Evolutionary conservation across 2,888 invertebrate genomes (phyloP).

Genomic region (Andrena marginata): DNA sequence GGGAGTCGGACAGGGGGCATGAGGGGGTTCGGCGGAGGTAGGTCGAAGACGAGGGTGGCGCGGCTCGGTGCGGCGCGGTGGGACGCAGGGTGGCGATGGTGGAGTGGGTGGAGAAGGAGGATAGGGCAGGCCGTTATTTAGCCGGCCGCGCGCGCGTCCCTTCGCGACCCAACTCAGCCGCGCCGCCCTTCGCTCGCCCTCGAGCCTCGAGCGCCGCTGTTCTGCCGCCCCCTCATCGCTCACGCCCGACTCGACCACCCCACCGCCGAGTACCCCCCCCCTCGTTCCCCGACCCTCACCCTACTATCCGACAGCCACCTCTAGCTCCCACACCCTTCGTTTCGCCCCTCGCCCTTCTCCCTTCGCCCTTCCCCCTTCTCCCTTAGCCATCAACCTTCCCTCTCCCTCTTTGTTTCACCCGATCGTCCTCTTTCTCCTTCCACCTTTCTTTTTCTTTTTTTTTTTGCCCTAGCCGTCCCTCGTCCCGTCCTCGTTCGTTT

Average conservation of each 20-base stretch:
- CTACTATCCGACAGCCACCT: conserved; percentile 59
- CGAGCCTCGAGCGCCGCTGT: conserved; percentile 77
- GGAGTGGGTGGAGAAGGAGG: conserved; percentile 79
- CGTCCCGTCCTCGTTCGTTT: conserved; percentile 2
- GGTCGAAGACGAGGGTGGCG: conserved; percentile 36
- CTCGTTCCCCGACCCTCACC: conserved; percentile 32
- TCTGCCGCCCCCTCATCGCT: conserved; percentile 72
- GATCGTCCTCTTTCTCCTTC: conserved; percentile 28
- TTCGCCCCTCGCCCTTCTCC: conserved; percentile 35
- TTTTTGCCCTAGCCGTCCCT: conserved; percentile 31
- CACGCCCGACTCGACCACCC: conserved; percentile 68
- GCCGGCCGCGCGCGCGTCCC: conserved; percentile 79
- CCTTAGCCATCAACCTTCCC: conserved; percentile 57
- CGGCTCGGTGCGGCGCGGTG: conserved; percentile 23
- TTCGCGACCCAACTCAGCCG: conserved; percentile 80
- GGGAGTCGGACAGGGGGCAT: conserved; percentile 50
- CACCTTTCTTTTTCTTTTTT: neutral
- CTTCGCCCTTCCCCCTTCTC: conserved; percentile 47
- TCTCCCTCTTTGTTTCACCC: conserved; percentile 50
- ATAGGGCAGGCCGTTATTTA: conserved; percentile 81
- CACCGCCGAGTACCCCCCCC: conserved; percentile 66
- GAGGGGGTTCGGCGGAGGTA: conserved; percentile 35
- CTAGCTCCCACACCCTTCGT: conserved; percentile 54
- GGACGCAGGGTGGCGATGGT: conserved; percentile 61
- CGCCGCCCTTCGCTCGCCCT: conserved; percentile 69